A percentile compares a stretch with the other conserved stretches of the same genome.
phyloP scores from a whole-genome alignment of 2,888 invertebrate genomes.

The Drepanosiphum platanoidis region DNA sequence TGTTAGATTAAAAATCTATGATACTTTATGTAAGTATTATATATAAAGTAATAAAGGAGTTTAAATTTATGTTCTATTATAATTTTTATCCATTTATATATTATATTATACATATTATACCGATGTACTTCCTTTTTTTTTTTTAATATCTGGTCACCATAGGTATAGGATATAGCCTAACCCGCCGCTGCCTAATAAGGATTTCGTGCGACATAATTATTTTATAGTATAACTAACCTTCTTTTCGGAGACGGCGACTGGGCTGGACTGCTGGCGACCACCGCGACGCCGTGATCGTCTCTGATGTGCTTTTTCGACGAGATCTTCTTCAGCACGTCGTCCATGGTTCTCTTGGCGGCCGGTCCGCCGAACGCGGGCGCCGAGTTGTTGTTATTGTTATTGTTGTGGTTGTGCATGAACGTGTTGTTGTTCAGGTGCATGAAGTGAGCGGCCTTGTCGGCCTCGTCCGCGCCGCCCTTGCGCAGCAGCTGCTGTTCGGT shows the following conservation, averaged over 20 bases:
- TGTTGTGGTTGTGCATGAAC: conserved; percentile 39
- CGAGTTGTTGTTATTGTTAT: conserved; percentile 39
- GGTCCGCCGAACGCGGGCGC: conserved; percentile 3
- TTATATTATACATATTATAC: no score
- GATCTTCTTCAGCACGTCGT: conserved; percentile 86
- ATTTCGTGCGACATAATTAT: no score
- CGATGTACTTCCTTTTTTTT: no score
- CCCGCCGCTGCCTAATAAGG: no score
- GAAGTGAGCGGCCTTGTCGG: conserved; percentile 24
- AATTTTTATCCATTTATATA: no score
- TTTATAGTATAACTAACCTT: conserved; percentile 59
- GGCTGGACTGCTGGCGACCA: conserved; percentile 72
- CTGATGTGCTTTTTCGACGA: conserved; percentile 86
- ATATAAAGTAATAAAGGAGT: no score
- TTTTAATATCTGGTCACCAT: no score
- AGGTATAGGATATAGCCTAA: no score
- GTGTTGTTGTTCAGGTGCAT: conserved; percentile 46
- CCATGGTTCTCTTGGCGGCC: conserved; percentile 80
- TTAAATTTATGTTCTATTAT: no score
- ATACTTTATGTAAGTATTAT: no score
- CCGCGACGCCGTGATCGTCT: conserved; percentile 68
- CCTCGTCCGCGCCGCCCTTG: conserved; percentile 64
- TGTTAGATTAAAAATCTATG: no score
- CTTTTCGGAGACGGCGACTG: conserved; percentile 74
- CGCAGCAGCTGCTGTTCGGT: conserved; percentile 65